Evolutionary conservation across 2,888 invertebrate genomes (phyloP), one percentile per base, ranked within the genome.

Genomic region (Thelaira solivaga): DNA sequence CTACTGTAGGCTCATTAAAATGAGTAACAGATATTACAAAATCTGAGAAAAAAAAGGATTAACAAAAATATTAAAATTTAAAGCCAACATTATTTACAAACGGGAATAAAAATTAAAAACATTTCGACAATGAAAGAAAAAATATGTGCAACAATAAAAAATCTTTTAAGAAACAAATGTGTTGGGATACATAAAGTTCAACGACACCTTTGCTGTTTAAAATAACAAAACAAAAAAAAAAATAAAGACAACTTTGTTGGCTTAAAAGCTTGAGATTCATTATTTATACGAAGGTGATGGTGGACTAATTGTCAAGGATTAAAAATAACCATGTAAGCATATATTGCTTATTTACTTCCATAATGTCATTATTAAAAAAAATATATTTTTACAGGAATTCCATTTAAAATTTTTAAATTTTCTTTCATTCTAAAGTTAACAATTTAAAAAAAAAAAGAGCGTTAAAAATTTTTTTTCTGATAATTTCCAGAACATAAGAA

Each of bases 151-250:
- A 85, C 84, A 86, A 86, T 84, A 84, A 86, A 80, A 85, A 53
- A 85, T 45, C 84, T 85, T 85, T 85, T 86, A 86, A 86, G 86
- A 84, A 86, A 81, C 86, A 85, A 85, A 86, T 85, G 83, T 86
- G 86, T 86, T 86, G 86, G 86, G 85, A 80, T 51, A 73, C 73
- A 76, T 76, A 78, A 73, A 78, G 78, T 72, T 74, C 71, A 79
- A 62, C 77, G 76, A 75, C 69, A 68, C 53, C 55, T 76, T 79
- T 74, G 67, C 22, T 57, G 47, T n/a, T n/a, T n/a, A 18, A 57
- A 49, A 24, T n/a, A 61, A 43, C 53, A n/a, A 34, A 31, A 51
- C 1, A 24, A 34, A 34, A 43, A 41, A 16, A 10, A 1, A 31
- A 29, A 65, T 39, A 36, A n/a, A n/a, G n/a, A n/a, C n/a, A n/a